These are phyloP conservation scores for Saxicola maurus DNA, from an alignment of 2,797 vertebrate species.

Conservation along the genomic window DNA sequence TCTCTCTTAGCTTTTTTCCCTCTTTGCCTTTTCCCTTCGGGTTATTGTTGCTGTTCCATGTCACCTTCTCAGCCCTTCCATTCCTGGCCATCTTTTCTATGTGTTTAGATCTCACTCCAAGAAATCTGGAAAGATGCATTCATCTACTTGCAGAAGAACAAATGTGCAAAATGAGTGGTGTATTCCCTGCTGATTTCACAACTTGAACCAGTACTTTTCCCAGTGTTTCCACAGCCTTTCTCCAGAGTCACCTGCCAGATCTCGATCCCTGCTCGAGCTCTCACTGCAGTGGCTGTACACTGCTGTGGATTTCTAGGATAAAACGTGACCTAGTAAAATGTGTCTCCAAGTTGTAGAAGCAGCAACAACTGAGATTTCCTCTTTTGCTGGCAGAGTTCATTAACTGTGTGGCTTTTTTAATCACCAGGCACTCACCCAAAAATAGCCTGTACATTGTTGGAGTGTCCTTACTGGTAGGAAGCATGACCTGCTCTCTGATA, in stretches of 20 bases:
- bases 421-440: background rate
- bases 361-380: background rate
- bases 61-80: background rate
- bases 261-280: background rate
- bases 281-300: background rate
- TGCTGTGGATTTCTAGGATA: background rate
- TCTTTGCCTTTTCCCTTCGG: background rate
- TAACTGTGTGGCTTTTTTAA: background rate
- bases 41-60: background rate
- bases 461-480: slow-evolving; percentile 1
- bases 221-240: background rate
- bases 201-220: background rate
- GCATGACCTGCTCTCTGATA: slow-evolving; percentile 10
- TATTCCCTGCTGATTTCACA: slow-evolving; percentile 35
- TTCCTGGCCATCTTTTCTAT: background rate
- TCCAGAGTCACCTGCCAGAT: slow-evolving; percentile 19
- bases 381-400: background rate
- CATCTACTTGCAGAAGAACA: slow-evolving; percentile 1
- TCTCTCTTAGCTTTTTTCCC: background rate
- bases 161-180: background rate
- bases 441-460: background rate
- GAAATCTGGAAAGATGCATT: slow-evolving; percentile 13
- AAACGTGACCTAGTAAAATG: background rate
- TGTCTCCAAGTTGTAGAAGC: background rate
- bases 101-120: slow-evolving; percentile 32